Evolutionary conservation across 2,888 invertebrate species (phyloP), one percentile per base, ranked within the genome.

Genomic region (Elegia similella): DNA sequence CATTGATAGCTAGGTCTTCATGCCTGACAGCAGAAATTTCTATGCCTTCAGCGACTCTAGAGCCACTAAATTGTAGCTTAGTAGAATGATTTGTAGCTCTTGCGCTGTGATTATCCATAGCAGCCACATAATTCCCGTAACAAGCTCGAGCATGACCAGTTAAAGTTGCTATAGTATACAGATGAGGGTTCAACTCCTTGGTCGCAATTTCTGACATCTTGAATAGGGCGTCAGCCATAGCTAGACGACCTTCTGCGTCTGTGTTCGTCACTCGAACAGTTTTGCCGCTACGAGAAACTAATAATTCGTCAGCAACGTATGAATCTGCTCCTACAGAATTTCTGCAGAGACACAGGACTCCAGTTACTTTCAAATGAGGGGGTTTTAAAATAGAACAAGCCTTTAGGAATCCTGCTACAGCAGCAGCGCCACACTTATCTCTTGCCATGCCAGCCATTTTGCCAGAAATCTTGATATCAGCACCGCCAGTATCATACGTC

Each of bases 381-480:
- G 97, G 97, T 75, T 95, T 94, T 29, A 96, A 78, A 29, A 93
- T 83, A 3, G 94, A 92, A 58, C 96, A 92, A 13, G 94, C 93
- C 92, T 97, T 95, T 81, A 98, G 93, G 75, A 98, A 97, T 10
- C 98, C 98, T 30, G 96, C 96, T 0, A 97, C 96, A 0, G 96
- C 96, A 0, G 98, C 98, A 6, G 97, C 96, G 0, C 98, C 98
- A 75, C 97, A 96, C 83, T 98, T 98, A 78, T 98, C 98, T 12
- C 97, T 86, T 0, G 95, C 95, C 96, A 97, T 97, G n/a, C 96
- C 96, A 7, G 93, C 93, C 96, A 96, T 96, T 62, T 94, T 94
- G 55, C 94, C 94, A 0, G 81, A 73, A 0, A 86, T 88, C 86
- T 98, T 98, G 63, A 95, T 92, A 78, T 95, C 95, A 62, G 94